Evolutionary conservation across 2,113 vertebrate genomes (phyloP), one percentile per base, ranked within the genome.

Genomic region (Eublepharis macularius): DNA sequence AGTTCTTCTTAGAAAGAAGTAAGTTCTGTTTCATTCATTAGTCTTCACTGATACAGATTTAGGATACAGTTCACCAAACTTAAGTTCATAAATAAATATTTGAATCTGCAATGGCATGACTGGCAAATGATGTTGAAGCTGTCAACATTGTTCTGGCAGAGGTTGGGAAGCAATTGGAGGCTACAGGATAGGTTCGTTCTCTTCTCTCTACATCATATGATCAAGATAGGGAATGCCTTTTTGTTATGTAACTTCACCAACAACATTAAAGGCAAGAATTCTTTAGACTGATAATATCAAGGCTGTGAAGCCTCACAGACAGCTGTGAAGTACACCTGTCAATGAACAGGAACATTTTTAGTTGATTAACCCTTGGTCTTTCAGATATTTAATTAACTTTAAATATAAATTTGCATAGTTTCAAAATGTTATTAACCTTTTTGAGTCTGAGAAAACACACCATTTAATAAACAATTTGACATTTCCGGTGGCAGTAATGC

Each of bases 31-130:
- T 60, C 45, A 65, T 80, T 43, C n/a, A 81, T 70, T 49, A 36
- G 19, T 24, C 43, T 66, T 26, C 43, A 34, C 43, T 21, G 47
- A 19, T 45, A 81, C 43, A 14, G 41, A 21, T 41, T 66, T 16
- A 66, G 60, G 63, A 81, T 65, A 49, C 80, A 70, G 65, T 69
- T 69, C 45, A 9, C 43, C 80, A 51, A 2, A 51, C 51, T 81
- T 49, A 81, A 81, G 47, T 81, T 81, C 63, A 81, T n/a, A 65
- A 68, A 69, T 69, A 69, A 49, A 68, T 16, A 81, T 49, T 69
- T 68, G 43, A 81, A 49, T 81, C 24, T 68, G 24, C 79, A 81
- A 3, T 34, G n/a, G 79, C 45, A 69, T 68, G 17, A 10, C 43
- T 49, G 79, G 43, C 43, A 80, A 47, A 19, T 65, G 45, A 17